A percentile compares a stretch with the other conserved stretches of the same genome.
Conservation (phyloP, 2,113 vertebrate species). For the Xiphias gladius region DNA sequence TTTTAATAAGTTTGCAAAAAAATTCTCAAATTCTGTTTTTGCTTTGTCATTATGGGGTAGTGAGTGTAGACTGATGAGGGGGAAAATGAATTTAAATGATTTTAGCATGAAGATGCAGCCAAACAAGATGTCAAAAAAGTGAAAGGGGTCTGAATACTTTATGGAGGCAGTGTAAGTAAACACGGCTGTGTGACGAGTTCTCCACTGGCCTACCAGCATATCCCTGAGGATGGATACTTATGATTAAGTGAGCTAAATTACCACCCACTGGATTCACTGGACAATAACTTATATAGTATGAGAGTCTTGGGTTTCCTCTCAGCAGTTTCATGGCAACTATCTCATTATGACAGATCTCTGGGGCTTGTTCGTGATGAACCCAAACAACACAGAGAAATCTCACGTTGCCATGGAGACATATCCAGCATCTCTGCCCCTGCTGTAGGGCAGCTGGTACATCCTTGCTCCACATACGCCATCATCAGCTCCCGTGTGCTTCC, state of each 20-base stretch:
- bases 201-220: neutral
- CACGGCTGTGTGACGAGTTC: neutral
- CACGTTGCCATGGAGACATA: constrained; percentile 72
- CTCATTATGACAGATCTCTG: constrained; percentile 40
- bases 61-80: too few species aligned
- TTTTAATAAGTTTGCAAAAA: too few species aligned
- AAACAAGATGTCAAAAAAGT: too few species aligned
- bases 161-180: too few species aligned
- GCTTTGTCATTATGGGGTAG: too few species aligned
- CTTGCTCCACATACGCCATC: neutral
- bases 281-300: neutral
- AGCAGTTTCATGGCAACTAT: constrained; percentile 26
- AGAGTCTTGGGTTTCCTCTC: constrained; percentile 18
- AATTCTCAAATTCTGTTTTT: too few species aligned
- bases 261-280: neutral
- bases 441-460: neutral
- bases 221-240: neutral
- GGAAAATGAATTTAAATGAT: too few species aligned
- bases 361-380: neutral
- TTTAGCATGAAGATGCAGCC: too few species aligned
- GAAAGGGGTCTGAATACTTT: too few species aligned
- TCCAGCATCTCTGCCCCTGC: constrained; percentile 10
- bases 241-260: neutral
- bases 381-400: constrained; percentile 35
- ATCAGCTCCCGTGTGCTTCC: constrained; percentile 13